Evolutionary conservation across 2,888 invertebrate genomes (phyloP).

Genomic region (Ametastegia equiseti): DNA sequence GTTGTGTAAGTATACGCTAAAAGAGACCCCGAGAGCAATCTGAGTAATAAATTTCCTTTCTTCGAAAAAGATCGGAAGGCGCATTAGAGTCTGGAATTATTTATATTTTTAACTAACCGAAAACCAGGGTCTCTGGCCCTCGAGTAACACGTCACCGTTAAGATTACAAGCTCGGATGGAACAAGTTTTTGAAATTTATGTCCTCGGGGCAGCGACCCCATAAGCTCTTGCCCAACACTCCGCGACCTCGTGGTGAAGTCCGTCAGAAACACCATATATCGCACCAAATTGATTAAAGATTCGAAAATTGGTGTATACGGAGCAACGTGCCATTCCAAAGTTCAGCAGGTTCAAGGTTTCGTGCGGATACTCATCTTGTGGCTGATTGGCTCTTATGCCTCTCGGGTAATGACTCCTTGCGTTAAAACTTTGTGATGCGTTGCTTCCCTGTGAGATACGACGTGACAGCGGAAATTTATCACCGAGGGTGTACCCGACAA

Average conservation of each 20-base stretch:
- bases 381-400: background rate
- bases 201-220: conserved; percentile 1
- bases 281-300: background rate
- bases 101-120: conserved; percentile 9
- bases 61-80: background rate
- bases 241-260: background rate
- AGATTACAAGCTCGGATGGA: background rate
- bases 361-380: background rate
- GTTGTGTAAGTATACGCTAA: conserved; percentile 1
- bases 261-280: background rate
- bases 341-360: background rate
- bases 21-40: background rate
- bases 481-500: conserved; percentile 9
- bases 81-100: background rate
- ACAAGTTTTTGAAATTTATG: conserved; percentile 26
- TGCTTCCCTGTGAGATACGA: background rate
- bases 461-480: background rate
- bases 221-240: background rate
- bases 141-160: conserved; percentile 17
- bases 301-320: background rate
- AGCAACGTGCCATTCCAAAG: background rate
- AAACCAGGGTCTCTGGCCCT: background rate
- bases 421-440: conserved; percentile 13
- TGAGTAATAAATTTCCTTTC: conserved; percentile 18
- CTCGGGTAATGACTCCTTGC: background rate